These are phyloP conservation scores for Branchinecta lynchi DNA, from an alignment of 1,140 invertebrate species.

Conservation along the genomic window DNA sequence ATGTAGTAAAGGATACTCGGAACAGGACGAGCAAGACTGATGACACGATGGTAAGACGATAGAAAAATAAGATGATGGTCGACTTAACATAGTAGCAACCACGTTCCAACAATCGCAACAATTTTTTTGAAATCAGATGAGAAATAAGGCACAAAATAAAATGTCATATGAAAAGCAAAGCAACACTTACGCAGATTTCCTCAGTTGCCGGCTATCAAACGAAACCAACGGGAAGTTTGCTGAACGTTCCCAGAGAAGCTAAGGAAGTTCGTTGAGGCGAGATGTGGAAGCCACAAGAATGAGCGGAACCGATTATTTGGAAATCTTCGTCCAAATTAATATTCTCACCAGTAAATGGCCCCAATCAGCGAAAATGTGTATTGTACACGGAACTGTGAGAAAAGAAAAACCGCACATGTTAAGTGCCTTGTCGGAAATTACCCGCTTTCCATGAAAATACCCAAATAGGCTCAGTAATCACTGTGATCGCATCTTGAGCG, in stretches of 20 bases:
- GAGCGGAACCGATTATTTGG: slow-evolving; percentile 5
- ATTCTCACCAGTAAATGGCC: background rate
- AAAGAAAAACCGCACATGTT: background rate
- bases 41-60: too few relatives aligned
- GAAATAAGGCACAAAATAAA: too few relatives aligned
- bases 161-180: too few relatives aligned
- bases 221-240: too few relatives aligned
- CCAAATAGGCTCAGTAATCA: background rate
- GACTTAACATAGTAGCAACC: too few relatives aligned
- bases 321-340: background rate
- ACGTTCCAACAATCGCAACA: too few relatives aligned
- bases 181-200: too few relatives aligned
- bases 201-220: too few relatives aligned
- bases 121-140: too few relatives aligned
- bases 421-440: slow-evolving; percentile 9
- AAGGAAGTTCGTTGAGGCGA: slow-evolving; percentile 8
- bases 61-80: too few relatives aligned
- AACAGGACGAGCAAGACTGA: too few relatives aligned
- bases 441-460: background rate
- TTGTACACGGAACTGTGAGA: background rate
- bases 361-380: background rate
- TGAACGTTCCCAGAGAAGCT: background rate
- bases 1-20: too few relatives aligned
- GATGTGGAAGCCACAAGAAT: slow-evolving; percentile 3
- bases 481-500: background rate